These are phyloP conservation scores for Prosopocoilus inquinatus DNA, from an alignment of 2,888 invertebrate species.

Conservation along the genomic window DNA sequence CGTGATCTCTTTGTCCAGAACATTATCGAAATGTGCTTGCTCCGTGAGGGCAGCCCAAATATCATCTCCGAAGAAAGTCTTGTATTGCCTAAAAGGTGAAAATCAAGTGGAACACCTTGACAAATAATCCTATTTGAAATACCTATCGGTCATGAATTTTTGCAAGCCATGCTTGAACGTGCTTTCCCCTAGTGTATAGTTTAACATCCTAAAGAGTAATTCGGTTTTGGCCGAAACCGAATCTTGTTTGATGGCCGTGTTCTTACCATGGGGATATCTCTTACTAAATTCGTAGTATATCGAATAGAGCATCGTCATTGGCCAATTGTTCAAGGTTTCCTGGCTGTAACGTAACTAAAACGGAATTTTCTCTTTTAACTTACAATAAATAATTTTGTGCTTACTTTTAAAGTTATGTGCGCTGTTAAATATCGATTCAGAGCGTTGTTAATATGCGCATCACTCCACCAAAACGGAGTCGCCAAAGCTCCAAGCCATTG, in stretches of 20 bases:
- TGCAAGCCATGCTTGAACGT: slow-evolving; percentile 73
- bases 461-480: slow-evolving; percentile 76
- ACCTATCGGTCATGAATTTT: slow-evolving; percentile 66
- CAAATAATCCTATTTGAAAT: slow-evolving; percentile 13
- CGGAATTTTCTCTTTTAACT: not conserved
- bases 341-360: slow-evolving; percentile 65
- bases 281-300: slow-evolving; percentile 80
- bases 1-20: slow-evolving; percentile 57
- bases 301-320: slow-evolving; percentile 74
- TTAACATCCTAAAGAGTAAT: slow-evolving; percentile 84
- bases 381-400: not conserved
- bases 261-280: slow-evolving; percentile 73
- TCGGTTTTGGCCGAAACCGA: slow-evolving; percentile 74
- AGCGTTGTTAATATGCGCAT: slow-evolving; percentile 74
- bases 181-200: slow-evolving; percentile 75
- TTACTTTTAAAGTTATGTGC: slow-evolving; percentile 68
- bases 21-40: slow-evolving; percentile 62
- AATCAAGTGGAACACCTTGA: not conserved
- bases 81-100: slow-evolving; percentile 57
- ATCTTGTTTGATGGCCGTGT: slow-evolving; percentile 72
- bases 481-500: slow-evolving; percentile 78
- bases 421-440: slow-evolving; percentile 74
- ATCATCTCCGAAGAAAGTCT: slow-evolving; percentile 75
- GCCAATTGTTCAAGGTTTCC: slow-evolving; percentile 78
- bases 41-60: slow-evolving; percentile 74